Percentiles rank a stretch among this genome's conserved stretches.
Conservation (phyloP, 2,888 invertebrate species). For the Drepana falcataria region DNA sequence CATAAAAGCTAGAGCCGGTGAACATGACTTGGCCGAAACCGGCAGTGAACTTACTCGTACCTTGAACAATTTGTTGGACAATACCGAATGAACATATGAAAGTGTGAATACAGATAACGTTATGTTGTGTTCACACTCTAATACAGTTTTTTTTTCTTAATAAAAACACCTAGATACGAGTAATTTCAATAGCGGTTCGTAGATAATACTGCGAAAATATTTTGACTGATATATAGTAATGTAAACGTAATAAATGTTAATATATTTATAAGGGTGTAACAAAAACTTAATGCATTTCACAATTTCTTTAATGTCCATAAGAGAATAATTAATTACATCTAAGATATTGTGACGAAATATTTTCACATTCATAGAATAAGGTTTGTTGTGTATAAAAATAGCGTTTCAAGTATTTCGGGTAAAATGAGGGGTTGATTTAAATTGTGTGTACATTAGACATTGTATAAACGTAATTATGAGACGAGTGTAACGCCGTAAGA, state of each 20-base stretch:
- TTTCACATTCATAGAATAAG: slow-evolving; percentile 74
- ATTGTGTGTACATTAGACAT: slow-evolving; percentile 69
- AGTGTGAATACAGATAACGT: too few relatives aligned
- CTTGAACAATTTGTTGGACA: slow-evolving; percentile 3
- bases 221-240: slow-evolving; percentile 74
- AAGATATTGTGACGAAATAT: slow-evolving; percentile 73
- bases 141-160: slow-evolving; percentile 4
- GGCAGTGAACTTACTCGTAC: slow-evolving; percentile 23
- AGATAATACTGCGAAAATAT: slow-evolving; percentile 66
- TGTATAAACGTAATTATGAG: slow-evolving; percentile 64
- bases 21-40: slow-evolving; percentile 25
- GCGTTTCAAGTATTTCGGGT: slow-evolving; percentile 68
- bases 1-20: slow-evolving; percentile 25
- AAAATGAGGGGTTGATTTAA: slow-evolving; percentile 54
- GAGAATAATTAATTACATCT: slow-evolving; percentile 62
- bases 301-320: slow-evolving; percentile 76
- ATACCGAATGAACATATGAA: neutral
- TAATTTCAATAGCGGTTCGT: slow-evolving; percentile 34
- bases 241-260: slow-evolving; percentile 67
- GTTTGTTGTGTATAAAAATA: slow-evolving; percentile 75
- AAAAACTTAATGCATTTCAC: slow-evolving; percentile 77
- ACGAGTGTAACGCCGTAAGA: slow-evolving; percentile 69
- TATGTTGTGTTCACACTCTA: too few relatives aligned
- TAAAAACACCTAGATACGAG: slow-evolving; percentile 14
- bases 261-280: slow-evolving; percentile 73